These are phyloP conservation scores for Acrossocheilus wenchowensis DNA, from an alignment of 2,797 vertebrate genomes.

Conservation along the genomic window DNA sequence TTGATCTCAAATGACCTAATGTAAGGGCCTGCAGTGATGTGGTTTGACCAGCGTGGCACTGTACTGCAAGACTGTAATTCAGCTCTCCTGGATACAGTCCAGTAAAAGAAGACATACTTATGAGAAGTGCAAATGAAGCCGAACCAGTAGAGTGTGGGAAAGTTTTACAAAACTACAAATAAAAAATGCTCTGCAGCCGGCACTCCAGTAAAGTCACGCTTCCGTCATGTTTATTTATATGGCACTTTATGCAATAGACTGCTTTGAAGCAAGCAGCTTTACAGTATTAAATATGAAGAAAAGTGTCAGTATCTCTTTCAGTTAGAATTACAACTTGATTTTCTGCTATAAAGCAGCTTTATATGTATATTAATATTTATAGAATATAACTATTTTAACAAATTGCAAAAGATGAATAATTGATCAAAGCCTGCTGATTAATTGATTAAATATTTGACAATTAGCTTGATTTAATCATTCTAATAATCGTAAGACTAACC, in stretches of 20 bases:
- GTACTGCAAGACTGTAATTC: too few species aligned
- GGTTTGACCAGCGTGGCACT: neutral
- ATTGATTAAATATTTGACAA: neutral
- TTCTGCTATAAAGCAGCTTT: neutral
- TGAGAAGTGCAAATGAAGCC: neutral
- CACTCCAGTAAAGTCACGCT: neutral
- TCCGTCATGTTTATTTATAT: neutral
- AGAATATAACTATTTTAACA: neutral
- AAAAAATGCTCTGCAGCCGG: too few species aligned
- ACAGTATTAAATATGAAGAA: too few species aligned
- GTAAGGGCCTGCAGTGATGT: neutral
- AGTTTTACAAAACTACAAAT: neutral
- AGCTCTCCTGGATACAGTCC: neutral
- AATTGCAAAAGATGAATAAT: neutral
- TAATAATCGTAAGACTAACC: too few species aligned
- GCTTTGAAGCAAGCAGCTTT: neutral
- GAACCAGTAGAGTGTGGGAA: neutral
- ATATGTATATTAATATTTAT: neutral
- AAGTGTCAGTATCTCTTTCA: too few species aligned
- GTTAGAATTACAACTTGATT: too few species aligned
- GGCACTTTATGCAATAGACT: too few species aligned
- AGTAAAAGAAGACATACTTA: neutral
- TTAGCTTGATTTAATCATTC: too few species aligned
- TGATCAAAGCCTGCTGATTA: neutral
- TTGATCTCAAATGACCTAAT: neutral